Conservation (phyloP, 2,113 vertebrate genomes). For the Halcyon malimbica region DNA sequence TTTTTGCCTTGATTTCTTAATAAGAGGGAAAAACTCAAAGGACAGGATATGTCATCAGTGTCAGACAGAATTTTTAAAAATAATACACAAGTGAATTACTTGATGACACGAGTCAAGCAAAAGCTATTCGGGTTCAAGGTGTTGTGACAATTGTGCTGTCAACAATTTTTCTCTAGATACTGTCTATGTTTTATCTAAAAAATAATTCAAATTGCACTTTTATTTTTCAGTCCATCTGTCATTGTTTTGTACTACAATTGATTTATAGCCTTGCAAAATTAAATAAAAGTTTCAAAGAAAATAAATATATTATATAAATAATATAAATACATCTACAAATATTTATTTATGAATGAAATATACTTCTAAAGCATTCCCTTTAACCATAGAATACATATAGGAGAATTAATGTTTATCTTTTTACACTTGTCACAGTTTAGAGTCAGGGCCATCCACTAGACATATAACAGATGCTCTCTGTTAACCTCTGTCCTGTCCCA, state of each 20-base stretch:
- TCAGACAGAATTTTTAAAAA: constrained; percentile 8
- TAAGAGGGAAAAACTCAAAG: constrained; percentile 19
- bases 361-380: background rate
- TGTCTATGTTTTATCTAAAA: background rate
- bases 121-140: constrained; percentile 26
- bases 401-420: background rate
- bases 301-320: background rate
- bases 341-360: background rate
- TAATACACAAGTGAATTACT: background rate
- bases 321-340: background rate
- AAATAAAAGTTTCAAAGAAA: background rate
- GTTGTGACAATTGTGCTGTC: constrained; percentile 24
- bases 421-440: too few species aligned
- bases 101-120: background rate
- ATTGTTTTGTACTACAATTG: background rate
- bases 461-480: too few species aligned
- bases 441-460: too few species aligned
- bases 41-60: constrained; percentile 22
- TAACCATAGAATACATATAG: background rate
- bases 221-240: background rate
- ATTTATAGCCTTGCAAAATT: background rate
- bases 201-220: background rate
- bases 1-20: constrained; percentile 25
- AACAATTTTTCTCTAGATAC: background rate
- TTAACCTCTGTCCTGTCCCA: too few species aligned